Conservation (phyloP, 2,797 vertebrate species). For the Tragopan temminckii region DNA sequence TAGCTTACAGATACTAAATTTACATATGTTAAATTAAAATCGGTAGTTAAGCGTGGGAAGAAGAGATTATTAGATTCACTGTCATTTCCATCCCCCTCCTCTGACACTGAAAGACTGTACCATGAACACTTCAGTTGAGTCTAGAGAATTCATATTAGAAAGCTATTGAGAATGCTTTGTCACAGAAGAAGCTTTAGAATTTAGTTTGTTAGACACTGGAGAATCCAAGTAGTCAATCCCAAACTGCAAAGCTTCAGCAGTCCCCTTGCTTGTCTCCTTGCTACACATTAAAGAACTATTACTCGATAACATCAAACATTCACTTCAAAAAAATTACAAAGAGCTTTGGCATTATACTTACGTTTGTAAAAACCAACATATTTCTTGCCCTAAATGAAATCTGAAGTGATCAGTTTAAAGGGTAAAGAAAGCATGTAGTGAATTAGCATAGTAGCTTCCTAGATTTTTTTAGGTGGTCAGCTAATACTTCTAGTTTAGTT, state of each 20-base stretch:
- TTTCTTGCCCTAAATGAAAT: neutral
- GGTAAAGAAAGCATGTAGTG: neutral
- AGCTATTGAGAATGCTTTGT: neutral
- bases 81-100: neutral
- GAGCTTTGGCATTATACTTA: neutral
- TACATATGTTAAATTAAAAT: neutral
- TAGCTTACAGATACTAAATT: neutral
- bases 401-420: neutral
- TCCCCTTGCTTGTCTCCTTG: neutral
- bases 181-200: neutral
- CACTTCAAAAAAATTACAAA: neutral
- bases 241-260: neutral
- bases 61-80: neutral
- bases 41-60: neutral
- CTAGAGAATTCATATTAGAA: neutral
- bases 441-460: neutral
- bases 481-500: constrained; percentile 3
- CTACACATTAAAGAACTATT: neutral
- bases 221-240: neutral
- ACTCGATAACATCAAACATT: neutral
- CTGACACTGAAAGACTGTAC: neutral
- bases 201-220: neutral
- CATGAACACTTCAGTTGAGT: neutral
- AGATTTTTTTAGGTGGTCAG: neutral
- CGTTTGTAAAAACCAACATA: neutral